Base-by-base conservation (phyloP, 2,888 invertebrate species). In the Pseudoips prasinana region DNA sequence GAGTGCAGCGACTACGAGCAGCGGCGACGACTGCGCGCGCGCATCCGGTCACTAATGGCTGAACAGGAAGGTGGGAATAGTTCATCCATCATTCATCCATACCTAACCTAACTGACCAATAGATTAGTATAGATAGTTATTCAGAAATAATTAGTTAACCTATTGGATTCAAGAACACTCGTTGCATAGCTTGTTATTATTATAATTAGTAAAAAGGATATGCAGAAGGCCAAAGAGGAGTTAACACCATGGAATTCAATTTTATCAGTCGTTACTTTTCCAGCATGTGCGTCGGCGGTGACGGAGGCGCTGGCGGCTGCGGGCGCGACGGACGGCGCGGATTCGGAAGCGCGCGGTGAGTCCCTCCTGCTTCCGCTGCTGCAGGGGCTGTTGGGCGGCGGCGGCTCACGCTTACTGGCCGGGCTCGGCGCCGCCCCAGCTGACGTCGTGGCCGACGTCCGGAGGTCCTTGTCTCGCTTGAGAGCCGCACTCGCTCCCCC, bases 1-100 rank as follows among this genome's bases (percentile, higher is more conserved):
- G 92, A 93, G 84, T 93, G 95, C 78, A 93, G 92, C 57, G 95
- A 95, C 78, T 96, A 95, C 94, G 96, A 96, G 81, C 95, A 95
- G 81, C 92, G 96, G 67, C 93, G 95, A 67, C 91, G 92, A 61
- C 92, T 96, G 73, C 91, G 96, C 77, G 92, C 93, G 64, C 92
- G 95, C 82, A 90, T 96, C 67, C 92, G 94, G 64, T 91, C 93
- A 79, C 92, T 96, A 73, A 94, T 96, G 93, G 95, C 95, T 65
- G 94, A 94, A 89, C 93, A 94, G 81, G 94, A 94, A 93, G 95
- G 96, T 96, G 90, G 58, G 54, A 11, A 10, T 5, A 20, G n/a
- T n/a, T n/a, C n/a, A n/a, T n/a, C n/a, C n/a, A n/a, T n/a, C n/a
- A n/a, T n/a, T n/a, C n/a, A n/a, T n/a, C n/a, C n/a, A n/a, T n/a